Percentiles rank a stretch among this genome's conserved stretches.
phyloP scores from a whole-genome alignment of 2,113 vertebrate genomes.

The Oncorhynchus mykiss region DNA sequence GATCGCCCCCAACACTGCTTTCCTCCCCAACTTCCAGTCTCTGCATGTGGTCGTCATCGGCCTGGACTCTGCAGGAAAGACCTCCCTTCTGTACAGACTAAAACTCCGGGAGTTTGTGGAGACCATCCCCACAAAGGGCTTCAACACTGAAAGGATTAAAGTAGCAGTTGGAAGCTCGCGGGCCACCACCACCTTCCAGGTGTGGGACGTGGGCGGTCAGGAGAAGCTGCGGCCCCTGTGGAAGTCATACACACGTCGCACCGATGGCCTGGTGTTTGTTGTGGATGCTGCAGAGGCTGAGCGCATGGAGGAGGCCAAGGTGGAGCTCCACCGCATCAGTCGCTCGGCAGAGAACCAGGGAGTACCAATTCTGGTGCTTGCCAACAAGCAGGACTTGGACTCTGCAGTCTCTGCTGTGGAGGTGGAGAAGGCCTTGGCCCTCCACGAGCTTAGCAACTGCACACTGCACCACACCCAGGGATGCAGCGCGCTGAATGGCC shows the following conservation, averaged over 20 bases:
- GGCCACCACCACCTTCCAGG: slow-evolving; percentile 74
- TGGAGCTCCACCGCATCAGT: slow-evolving; percentile 77
- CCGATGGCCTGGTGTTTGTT: slow-evolving; percentile 82
- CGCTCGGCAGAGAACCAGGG: slow-evolving; percentile 77
- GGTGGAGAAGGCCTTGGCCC: slow-evolving; percentile 75
- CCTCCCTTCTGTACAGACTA: slow-evolving; percentile 79
- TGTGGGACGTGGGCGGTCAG: slow-evolving; percentile 84
- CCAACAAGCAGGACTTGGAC: slow-evolving; percentile 79
- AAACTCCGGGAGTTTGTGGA: slow-evolving; percentile 82
- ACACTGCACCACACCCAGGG: slow-evolving; percentile 76
- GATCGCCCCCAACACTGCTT: slow-evolving; percentile 66
- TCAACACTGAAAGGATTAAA: slow-evolving; percentile 81
- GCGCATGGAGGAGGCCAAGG: slow-evolving; percentile 81
- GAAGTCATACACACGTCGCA: slow-evolving; percentile 82
- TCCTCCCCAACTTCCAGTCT: slow-evolving; percentile 74
- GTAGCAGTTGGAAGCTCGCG: slow-evolving; percentile 70
- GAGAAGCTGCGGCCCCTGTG: slow-evolving; percentile 83
- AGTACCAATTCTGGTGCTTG: slow-evolving; percentile 75
- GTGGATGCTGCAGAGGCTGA: slow-evolving; percentile 76
- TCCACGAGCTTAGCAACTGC: slow-evolving; percentile 72
- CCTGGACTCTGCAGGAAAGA: slow-evolving; percentile 81
- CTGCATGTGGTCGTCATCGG: slow-evolving; percentile 80
- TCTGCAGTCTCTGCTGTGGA: slow-evolving; percentile 69
- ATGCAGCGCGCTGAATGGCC: slow-evolving; percentile 77
- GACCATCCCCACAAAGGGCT: slow-evolving; percentile 80